Conservation (phyloP, 1,140 invertebrate genomes). For the Papilio polyxenes region DNA sequence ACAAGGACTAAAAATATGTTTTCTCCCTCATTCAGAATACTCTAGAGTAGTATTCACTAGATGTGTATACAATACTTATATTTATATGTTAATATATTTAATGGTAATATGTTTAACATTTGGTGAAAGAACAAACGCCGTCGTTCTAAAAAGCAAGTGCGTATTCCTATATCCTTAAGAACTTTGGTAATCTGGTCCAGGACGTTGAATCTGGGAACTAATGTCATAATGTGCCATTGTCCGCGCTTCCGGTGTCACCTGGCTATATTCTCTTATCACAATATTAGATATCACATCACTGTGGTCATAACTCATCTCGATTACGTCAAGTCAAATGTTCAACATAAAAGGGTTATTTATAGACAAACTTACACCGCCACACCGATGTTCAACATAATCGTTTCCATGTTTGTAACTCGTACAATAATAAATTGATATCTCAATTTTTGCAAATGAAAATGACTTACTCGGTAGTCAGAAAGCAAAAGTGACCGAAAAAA, state of each 20-base stretch:
- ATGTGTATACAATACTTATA: too few species aligned
- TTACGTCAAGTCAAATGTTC: conserved; percentile 3
- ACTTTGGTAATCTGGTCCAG: conserved; percentile 49
- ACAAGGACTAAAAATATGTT: conserved; percentile 34
- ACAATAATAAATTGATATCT: too few species aligned
- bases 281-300: conserved; percentile 12
- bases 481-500: too few species aligned
- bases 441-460: too few species aligned
- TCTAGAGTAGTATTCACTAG: too few species aligned
- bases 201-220: conserved; percentile 53
- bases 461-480: too few species aligned
- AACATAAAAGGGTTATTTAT: conserved; percentile 10
- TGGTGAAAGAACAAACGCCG: neutral
- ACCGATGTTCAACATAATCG: too few species aligned
- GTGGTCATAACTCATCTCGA: conserved; percentile 19
- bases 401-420: too few species aligned
- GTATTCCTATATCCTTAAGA: conserved; percentile 42
- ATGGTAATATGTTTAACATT: neutral
- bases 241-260: conserved; percentile 57
- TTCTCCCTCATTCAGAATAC: neutral
- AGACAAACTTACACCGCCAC: neutral
- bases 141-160: conserved; percentile 44
- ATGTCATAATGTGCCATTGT: conserved; percentile 61
- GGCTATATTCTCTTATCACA: conserved; percentile 19
- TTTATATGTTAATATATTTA: too few species aligned